Conservation (phyloP, 2,113 vertebrate species). For the Suricata suricatta region DNA sequence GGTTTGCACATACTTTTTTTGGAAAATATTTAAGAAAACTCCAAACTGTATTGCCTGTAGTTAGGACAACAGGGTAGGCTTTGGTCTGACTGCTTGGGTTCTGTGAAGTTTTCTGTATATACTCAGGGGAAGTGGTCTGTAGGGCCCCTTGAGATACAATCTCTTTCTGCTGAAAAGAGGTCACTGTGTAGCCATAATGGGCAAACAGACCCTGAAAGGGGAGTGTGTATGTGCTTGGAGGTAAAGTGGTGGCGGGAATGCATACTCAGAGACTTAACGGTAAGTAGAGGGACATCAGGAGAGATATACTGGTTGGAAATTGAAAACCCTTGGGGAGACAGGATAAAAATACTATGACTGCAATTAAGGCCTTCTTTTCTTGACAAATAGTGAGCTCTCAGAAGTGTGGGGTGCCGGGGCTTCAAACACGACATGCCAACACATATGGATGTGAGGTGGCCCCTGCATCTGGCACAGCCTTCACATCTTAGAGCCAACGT, state of each 20-base stretch:
- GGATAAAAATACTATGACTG: neutral
- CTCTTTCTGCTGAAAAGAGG: neutral
- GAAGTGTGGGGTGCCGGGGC: neutral
- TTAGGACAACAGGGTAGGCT: neutral
- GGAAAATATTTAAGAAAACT: constrained; percentile 20
- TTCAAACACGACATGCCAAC: neutral
- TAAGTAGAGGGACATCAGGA: neutral
- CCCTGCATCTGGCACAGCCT: neutral
- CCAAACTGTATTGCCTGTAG: neutral
- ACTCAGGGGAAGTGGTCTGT: neutral
- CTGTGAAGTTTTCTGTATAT: neutral
- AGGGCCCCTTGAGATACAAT: neutral
- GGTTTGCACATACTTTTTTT: neutral
- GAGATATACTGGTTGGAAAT: neutral
- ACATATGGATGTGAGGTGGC: neutral
- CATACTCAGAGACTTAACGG: neutral
- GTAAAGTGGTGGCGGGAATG: too few relatives aligned
- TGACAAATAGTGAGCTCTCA: neutral
- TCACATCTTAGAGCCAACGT: neutral
- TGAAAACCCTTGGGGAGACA: neutral
- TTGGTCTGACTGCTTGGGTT: neutral
- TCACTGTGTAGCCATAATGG: neutral
- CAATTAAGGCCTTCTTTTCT: neutral
- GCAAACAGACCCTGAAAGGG: neutral
- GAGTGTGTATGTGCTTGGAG: accelerated